Base-by-base conservation (phyloP, 2,888 invertebrate species). In the Coecobrya sp. region DNA sequence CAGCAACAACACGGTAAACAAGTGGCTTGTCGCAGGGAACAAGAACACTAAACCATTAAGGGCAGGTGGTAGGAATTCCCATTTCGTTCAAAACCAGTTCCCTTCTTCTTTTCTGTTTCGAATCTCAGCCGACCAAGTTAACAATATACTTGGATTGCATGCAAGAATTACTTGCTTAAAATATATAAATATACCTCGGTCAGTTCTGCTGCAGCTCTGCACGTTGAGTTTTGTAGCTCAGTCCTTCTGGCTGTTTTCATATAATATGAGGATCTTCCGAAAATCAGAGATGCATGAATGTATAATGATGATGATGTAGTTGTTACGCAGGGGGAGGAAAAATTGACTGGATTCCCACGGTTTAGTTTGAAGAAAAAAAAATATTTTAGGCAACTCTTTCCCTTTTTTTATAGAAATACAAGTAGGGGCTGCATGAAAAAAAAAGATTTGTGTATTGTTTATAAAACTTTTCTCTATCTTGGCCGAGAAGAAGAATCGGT, bases 1-100 rank as follows among this genome's bases (percentile, higher is more conserved):
- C 70, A 70, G 70, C 68, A 68, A 68, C 27, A 13, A 13, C 27
- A n/a, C 25, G 55, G 55, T n/a, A 79, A 59, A 79, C 22, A 79
- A 79, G 79, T 49, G 42, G 42, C 45, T 76, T 42, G 73, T 45
- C 45, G 25, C 45, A 36, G 19, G 45, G 45, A 76, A 76, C 45
- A 45, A 68, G 81, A 68, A 68, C 55, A 81, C 65, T 68, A 30
- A 68, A 82, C 70, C 55, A 89, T 89, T 82, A 89, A 89, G 89
- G 89, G 89, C 89, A 89, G 89, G 84, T 89, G 89, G 89, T 89
- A 89, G 73, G 73, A 89, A 89, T 89, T 89, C 89, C 84, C 84
- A 89, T 89, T 89, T 84, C 89, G 73, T 84, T 70, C 70, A 89
- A 89, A 89, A 89, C 89, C 89, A 73, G 89, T 89, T 89, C 89